Conservation (phyloP, 2,888 invertebrate genomes). For the Agrilus mali region DNA sequence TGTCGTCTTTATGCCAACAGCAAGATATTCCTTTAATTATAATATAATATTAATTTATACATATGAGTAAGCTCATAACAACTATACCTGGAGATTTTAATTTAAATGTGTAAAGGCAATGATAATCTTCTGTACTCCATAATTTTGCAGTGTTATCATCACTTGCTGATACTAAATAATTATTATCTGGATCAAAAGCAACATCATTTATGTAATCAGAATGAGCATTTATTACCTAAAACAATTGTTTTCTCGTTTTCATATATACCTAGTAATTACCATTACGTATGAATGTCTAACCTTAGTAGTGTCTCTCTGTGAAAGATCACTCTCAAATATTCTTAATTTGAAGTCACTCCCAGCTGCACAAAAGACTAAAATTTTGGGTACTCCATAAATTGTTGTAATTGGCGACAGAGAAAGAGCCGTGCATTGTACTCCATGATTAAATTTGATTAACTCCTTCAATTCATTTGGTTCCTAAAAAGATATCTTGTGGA, state of each 20-base stretch:
- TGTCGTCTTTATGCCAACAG: conserved; percentile 57
- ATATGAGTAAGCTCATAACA: background rate
- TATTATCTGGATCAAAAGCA: conserved; percentile 56
- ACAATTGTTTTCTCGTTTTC: background rate
- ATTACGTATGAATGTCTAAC: conserved; percentile 20
- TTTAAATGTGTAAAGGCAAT: conserved; percentile 44
- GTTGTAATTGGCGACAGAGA: conserved; percentile 51
- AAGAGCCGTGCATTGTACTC: conserved; percentile 41
- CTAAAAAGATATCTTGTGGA: conserved; percentile 10
- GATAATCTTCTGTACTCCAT: conserved; percentile 44
- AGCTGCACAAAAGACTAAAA: conserved; percentile 41
- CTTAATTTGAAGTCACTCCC: conserved; percentile 43
- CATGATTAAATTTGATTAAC: conserved; percentile 43
- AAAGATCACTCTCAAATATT: conserved; percentile 43
- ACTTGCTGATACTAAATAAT: conserved; percentile 57
- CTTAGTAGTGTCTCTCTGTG: conserved; percentile 35
- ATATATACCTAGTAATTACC: background rate
- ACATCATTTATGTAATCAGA: conserved; percentile 56
- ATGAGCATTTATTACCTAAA: conserved; percentile 47
- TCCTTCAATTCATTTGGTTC: conserved; percentile 41
- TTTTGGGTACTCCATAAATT: conserved; percentile 43
- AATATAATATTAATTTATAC: background rate
- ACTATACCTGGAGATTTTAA: conserved; percentile 48
- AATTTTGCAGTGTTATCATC: conserved; percentile 64
- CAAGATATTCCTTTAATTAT: conserved; percentile 38